Conservation (phyloP, 2,113 vertebrate species). For the Actenoides lindsayi region DNA sequence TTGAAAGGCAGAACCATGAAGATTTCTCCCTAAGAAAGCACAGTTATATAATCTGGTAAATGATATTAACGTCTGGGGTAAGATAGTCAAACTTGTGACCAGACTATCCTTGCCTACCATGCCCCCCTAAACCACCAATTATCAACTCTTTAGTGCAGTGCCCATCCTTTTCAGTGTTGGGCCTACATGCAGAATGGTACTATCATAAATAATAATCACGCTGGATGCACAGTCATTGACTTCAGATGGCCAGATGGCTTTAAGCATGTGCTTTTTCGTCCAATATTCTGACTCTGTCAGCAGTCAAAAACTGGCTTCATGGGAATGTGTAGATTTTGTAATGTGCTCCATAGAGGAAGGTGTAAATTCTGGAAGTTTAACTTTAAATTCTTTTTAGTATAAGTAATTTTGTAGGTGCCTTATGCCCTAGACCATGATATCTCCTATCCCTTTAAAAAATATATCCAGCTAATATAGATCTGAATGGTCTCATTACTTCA, state of each 20-base stretch:
- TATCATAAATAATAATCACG: not conserved
- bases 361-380: not conserved
- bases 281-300: not conserved
- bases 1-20: not conserved
- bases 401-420: not conserved
- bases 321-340: not conserved
- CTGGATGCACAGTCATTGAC: not conserved
- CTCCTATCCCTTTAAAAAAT: not conserved
- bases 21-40: not conserved
- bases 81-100: not conserved
- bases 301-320: not conserved
- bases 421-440: not conserved
- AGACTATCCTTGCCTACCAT: not conserved
- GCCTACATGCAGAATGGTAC: not conserved
- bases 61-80: not conserved
- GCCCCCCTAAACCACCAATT: not conserved
- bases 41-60: not conserved
- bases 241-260: not conserved
- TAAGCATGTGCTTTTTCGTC: not conserved
- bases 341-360: not conserved
- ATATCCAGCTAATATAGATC: not conserved
- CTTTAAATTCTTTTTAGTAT: not conserved
- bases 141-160: not conserved
- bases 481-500: not conserved
- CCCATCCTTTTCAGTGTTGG: not conserved